These are phyloP conservation scores for Okamejei kenojei DNA, from an alignment of 2,797 vertebrate species.

Conservation along the genomic window DNA sequence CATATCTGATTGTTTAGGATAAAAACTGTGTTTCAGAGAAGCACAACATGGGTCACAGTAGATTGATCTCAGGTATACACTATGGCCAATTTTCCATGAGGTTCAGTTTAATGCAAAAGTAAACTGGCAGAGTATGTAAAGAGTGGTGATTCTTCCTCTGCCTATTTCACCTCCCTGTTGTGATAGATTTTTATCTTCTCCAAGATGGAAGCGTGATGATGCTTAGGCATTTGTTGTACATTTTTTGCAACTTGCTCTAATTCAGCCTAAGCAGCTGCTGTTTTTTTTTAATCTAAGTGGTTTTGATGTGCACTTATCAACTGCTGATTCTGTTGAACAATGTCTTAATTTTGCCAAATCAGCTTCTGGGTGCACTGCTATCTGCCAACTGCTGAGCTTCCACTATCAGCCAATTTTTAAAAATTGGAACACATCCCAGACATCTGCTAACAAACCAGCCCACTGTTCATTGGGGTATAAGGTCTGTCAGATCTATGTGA, in stretches of 20 bases:
- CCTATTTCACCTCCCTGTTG: neutral
- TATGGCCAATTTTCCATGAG: neutral
- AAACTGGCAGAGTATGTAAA: neutral
- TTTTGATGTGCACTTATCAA: neutral
- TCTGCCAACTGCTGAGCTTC: neutral
- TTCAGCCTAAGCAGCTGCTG: slow-evolving; percentile 13
- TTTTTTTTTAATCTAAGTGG: neutral
- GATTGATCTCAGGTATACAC: neutral
- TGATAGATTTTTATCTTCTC: neutral
- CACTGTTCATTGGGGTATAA: neutral
- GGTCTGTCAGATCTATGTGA: neutral
- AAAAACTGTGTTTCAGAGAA: neutral
- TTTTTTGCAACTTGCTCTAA: neutral
- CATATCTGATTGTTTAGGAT: too few species aligned
- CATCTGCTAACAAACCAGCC: slow-evolving; percentile 7
- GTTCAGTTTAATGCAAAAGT: neutral
- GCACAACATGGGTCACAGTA: too few species aligned
- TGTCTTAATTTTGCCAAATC: slow-evolving; percentile 21
- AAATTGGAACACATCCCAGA: slow-evolving; percentile 21
- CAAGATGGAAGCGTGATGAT: neutral
- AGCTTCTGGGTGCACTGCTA: neutral
- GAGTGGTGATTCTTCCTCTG: neutral
- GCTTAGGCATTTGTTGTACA: neutral
- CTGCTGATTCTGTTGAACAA: slow-evolving; percentile 1
- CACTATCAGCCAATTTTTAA: neutral